These are phyloP conservation scores for Caenorhabditis imperialis DNA, from an alignment of 2,888 invertebrate species.

Conservation along the genomic window DNA sequence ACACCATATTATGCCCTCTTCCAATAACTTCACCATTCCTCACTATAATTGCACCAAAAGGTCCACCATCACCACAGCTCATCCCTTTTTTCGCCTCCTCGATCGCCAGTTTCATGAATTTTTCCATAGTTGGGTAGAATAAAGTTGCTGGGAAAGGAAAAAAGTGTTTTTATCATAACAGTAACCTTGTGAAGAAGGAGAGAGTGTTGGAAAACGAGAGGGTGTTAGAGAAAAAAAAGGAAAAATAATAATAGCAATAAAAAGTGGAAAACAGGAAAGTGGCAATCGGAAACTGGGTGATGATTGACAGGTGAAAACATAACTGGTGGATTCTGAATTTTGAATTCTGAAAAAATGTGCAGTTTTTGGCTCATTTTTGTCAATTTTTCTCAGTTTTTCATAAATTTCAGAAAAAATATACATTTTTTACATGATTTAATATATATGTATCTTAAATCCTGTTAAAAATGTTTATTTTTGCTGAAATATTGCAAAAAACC, in stretches of 20 bases:
- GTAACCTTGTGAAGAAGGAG: neutral
- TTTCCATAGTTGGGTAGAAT: slow-evolving; percentile 6
- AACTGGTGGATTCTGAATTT: no score
- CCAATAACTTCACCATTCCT: slow-evolving; percentile 69
- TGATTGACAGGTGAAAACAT: no score
- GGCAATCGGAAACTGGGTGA: slow-evolving; percentile 1
- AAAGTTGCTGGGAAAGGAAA: neutral
- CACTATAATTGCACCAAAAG: slow-evolving; percentile 75
- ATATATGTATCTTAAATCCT: no score
- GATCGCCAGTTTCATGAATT: slow-evolving; percentile 66
- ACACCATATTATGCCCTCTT: slow-evolving; percentile 69
- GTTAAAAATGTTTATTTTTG: no score
- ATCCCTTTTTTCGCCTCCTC: slow-evolving; percentile 70
- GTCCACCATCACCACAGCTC: slow-evolving; percentile 65
- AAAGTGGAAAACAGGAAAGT: slow-evolving; percentile 4
- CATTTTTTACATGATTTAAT: neutral
- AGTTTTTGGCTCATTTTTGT: no score
- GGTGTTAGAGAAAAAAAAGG: neutral
- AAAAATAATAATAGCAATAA: neutral
- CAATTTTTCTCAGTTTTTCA: neutral
- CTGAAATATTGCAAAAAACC: no score
- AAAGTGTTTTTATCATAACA: neutral
- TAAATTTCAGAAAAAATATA: neutral
- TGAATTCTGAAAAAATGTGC: no score
- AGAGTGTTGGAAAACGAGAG: neutral